These are phyloP conservation scores for Drosophila macrospina DNA, from an alignment of 2,888 invertebrate species.

Conservation along the genomic window DNA sequence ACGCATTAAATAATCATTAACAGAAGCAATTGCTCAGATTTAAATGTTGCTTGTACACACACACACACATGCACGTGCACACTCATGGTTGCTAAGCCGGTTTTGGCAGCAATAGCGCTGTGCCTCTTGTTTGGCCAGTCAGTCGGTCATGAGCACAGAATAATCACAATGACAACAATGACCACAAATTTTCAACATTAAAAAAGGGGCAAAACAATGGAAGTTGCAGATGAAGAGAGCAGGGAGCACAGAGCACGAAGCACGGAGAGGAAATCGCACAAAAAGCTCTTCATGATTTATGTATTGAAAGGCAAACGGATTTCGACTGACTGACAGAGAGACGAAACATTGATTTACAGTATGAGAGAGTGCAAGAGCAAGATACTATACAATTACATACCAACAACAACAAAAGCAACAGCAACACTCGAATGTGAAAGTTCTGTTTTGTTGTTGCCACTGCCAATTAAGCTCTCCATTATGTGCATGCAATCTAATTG, in stretches of 20 bases:
- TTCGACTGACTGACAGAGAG: slow-evolving; percentile 23
- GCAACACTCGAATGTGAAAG: slow-evolving; percentile 65
- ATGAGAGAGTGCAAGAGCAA: slow-evolving; percentile 14
- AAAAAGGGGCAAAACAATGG: slow-evolving; percentile 34
- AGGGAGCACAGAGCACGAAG: too few species aligned
- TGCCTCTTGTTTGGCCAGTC: slow-evolving; percentile 45
- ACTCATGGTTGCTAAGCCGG: slow-evolving; percentile 42
- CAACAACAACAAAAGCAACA: slow-evolving; percentile 25
- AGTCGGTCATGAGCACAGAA: slow-evolving; percentile 46
- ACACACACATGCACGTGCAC: slow-evolving; percentile 12
- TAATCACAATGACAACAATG: slow-evolving; percentile 31
- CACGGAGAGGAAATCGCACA: background rate
- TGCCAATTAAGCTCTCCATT: slow-evolving; percentile 33
- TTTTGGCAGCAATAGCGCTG: slow-evolving; percentile 19
- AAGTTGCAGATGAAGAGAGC: background rate
- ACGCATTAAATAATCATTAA: slow-evolving; percentile 34
- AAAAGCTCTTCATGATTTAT: slow-evolving; percentile 28
- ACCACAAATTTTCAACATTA: slow-evolving; percentile 22
- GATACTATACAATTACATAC: slow-evolving; percentile 6
- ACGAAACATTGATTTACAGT: slow-evolving; percentile 23
- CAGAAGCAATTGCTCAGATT: slow-evolving; percentile 26
- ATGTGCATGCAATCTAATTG: slow-evolving; percentile 55
- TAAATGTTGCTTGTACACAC: slow-evolving; percentile 15
- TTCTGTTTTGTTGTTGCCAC: slow-evolving; percentile 30
- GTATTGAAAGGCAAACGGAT: slow-evolving; percentile 4